phyloP scores from a whole-genome alignment of 2,113 vertebrate species.

The Lophochroa leadbeateri region DNA sequence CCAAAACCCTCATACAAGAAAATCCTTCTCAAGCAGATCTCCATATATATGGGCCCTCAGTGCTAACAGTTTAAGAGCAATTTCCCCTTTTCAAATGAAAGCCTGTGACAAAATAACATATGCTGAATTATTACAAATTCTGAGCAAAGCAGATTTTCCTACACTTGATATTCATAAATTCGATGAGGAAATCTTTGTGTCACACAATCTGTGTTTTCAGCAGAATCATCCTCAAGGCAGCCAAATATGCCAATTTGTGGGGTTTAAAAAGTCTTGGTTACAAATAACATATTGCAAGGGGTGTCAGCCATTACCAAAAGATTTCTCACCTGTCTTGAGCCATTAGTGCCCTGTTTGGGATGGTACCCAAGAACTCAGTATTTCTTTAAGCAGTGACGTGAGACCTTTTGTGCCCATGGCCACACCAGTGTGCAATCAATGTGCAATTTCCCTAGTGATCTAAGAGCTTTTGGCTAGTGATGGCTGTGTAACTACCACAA shows the following conservation, averaged over 20 bases:
- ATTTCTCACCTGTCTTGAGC: neutral
- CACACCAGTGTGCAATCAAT: neutral
- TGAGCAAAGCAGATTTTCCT: constrained; percentile 48
- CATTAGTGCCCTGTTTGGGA: neutral
- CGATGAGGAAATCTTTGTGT: constrained; percentile 34
- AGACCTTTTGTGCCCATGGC: neutral
- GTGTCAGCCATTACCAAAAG: neutral
- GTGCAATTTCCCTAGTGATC: neutral
- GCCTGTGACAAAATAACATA: constrained; percentile 51
- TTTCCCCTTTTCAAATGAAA: constrained; percentile 32
- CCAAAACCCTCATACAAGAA: neutral
- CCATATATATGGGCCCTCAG: neutral
- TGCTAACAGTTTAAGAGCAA: constrained; percentile 29
- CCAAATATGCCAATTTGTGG: constrained; percentile 6
- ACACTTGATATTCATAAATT: constrained; percentile 38
- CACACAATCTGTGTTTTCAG: constrained; percentile 48
- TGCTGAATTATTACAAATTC: constrained; percentile 59
- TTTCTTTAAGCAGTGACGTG: neutral
- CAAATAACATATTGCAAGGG: neutral
- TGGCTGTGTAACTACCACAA: neutral
- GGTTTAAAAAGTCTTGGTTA: neutral
- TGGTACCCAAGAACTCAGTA: neutral
- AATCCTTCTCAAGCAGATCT: neutral
- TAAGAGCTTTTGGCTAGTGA: neutral
- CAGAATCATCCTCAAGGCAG: neutral